Base-by-base conservation (phyloP, 2,888 invertebrate genomes). In the Drosophila barbarae region DNA sequence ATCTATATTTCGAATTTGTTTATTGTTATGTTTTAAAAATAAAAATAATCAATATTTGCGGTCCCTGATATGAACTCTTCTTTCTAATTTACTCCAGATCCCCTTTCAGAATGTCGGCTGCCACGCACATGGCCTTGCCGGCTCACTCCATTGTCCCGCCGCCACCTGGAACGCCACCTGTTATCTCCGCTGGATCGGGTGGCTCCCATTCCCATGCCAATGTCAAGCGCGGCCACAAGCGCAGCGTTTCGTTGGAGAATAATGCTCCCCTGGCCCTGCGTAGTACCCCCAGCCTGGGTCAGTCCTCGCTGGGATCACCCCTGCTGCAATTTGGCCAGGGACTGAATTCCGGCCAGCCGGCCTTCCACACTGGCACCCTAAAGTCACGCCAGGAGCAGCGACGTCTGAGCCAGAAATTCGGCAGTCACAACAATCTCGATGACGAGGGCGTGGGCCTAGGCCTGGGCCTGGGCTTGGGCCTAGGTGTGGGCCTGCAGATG, bases 381-480 rank as follows among this genome's bases (percentile, higher is more conserved):
- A 89, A 89, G 78, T 88, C 88, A 42, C 87, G 88, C 41, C 88
- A 89, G 69, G 89, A 89, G 72, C 89, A 89, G 72, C 87, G 88
- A 26, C 85, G 89, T 5, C 79, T 89, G 26, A 87, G 86, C 67
- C 88, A 86, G 66, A 88, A 89, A 72, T 89, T 87, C 54, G 88
- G 89, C 58, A 89, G 89, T 59, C 86, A 89, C 60, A 88, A 81
- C 63, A 89, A 89, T 68, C 72, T 89, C 59, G 87, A 87, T 38
- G 89, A 88, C 39, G 89, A 89, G 51, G 86, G 84, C 13, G 36
- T 65, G 28, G 39, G 51, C 6, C 50, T 49, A 3, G 66, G 66
- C 0, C 10, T 56, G 57, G 58, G 58, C 15, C 3, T 21, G 42
- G 57, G 34, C 9, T 6, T 34, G 47, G 84, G 83, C 18, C 10